Base-by-base conservation (phyloP, 2,113 vertebrate genomes). In the Seriola aureovittata region DNA sequence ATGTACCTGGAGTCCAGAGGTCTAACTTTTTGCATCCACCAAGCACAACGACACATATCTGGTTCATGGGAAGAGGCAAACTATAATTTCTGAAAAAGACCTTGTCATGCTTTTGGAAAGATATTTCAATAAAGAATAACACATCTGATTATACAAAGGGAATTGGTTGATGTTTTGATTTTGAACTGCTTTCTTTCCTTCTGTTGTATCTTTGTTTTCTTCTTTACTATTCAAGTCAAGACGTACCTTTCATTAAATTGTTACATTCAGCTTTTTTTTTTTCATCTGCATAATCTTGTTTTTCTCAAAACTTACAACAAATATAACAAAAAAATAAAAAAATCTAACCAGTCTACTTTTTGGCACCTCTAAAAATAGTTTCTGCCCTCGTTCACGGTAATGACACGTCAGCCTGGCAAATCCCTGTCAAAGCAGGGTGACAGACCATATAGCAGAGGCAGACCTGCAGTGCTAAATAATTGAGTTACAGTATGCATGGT, bases 381-480 rank as follows among this genome's bases (percentile, higher is more conserved):
- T 81, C 63, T 84, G 76, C 50, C 67, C 88, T 89, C 25, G 25
- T 88, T 90, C 57, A 32, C 77, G 4, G n/a, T 80, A 89, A 89
- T 80, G 78, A 84, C 75, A 82, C 71, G 7, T 78, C 60, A 68
- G 71, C 59, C 81, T 4, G 4, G 71, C 46, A 87, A 84, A 81
- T 88, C 84, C 55, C 76, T 42, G 85, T 81, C 80, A 70, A 66
- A 48, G 75, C 69, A 58, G 82, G 78, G 75, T 88, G 89, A 91
- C 79, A 62, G 86, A 87, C 62, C 85, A 21, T 69, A 78, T 17
- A 63, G 80, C 3, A 10, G 72, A 71, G 44, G 34, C 80, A 71
- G 76, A 84, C 71, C 84, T 75, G 87, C 71, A 23, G 57, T 36
- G 78, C 78, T 85, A 52, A 85, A 89, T 93, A 91, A 92, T 89